Conservation (phyloP, 2,888 invertebrate species). For the Unio pictorum region DNA sequence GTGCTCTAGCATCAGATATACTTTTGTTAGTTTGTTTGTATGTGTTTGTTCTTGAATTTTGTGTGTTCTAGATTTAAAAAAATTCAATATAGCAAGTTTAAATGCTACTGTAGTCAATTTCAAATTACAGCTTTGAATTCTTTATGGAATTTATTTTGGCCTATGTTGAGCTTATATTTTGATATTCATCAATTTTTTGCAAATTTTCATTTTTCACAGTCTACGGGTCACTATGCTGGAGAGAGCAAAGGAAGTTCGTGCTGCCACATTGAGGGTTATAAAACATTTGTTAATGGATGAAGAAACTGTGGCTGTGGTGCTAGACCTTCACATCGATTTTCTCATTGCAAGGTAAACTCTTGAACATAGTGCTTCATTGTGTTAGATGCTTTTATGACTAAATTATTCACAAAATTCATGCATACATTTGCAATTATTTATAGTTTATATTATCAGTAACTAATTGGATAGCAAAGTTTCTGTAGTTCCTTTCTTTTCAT, state of each 20-base stretch:
- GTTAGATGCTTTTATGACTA: too few species aligned
- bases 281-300: conserved; percentile 86
- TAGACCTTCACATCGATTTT: conserved; percentile 86
- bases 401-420: too few species aligned
- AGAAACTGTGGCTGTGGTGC: conserved; percentile 84
- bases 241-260: conserved; percentile 90
- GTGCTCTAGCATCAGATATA: too few species aligned
- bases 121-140: background rate
- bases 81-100: background rate
- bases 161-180: background rate
- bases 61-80: background rate
- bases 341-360: conserved; percentile 80
- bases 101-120: background rate
- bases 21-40: background rate
- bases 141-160: background rate
- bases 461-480: too few species aligned
- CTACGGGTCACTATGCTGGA: conserved; percentile 88
- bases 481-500: too few species aligned
- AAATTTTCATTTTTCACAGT: conserved; percentile 75
- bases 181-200: background rate
- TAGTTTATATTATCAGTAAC: too few species aligned
- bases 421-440: too few species aligned
- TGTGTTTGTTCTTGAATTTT: background rate
- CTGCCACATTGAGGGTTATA: conserved; percentile 88
- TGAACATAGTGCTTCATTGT: background rate